Conservation (phyloP, 2,797 vertebrate species). For the Tokudaia tokunoshimensis region DNA sequence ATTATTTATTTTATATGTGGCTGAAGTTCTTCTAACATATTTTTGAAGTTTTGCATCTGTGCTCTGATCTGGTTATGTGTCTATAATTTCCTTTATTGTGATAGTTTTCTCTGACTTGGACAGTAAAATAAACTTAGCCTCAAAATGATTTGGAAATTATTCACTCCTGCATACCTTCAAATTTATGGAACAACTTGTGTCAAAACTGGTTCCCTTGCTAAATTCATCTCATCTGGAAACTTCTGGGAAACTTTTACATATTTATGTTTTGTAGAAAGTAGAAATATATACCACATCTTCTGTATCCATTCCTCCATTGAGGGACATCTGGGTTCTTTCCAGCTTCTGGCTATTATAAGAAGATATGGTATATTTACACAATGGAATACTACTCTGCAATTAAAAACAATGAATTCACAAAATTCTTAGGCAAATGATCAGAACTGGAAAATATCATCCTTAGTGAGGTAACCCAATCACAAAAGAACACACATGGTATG, state of each 20-base stretch:
- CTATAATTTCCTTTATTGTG: neutral
- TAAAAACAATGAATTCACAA: too few species aligned
- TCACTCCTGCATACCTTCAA: neutral
- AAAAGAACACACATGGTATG: too few species aligned
- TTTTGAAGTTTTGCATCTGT: neutral
- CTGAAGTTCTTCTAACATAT: neutral
- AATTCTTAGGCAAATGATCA: too few species aligned
- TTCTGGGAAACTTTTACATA: neutral
- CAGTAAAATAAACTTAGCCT: neutral
- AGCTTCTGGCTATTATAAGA: too few species aligned
- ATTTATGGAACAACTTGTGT: neutral
- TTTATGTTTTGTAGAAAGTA: neutral
- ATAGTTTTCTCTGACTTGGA: neutral
- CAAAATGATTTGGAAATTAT: neutral
- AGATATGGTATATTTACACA: too few species aligned
- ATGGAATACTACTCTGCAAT: too few species aligned
- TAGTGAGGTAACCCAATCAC: too few species aligned
- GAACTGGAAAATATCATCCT: too few species aligned
- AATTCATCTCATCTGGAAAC: neutral
- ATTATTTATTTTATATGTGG: neutral
- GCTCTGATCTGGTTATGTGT: neutral
- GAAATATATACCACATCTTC: neutral
- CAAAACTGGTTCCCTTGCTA: neutral
- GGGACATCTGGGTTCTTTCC: too few species aligned
- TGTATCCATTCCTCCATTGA: too few species aligned